These are phyloP conservation scores for Pelvicachromis taeniatus DNA, from an alignment of 2,113 vertebrate species.

Conservation along the genomic window DNA sequence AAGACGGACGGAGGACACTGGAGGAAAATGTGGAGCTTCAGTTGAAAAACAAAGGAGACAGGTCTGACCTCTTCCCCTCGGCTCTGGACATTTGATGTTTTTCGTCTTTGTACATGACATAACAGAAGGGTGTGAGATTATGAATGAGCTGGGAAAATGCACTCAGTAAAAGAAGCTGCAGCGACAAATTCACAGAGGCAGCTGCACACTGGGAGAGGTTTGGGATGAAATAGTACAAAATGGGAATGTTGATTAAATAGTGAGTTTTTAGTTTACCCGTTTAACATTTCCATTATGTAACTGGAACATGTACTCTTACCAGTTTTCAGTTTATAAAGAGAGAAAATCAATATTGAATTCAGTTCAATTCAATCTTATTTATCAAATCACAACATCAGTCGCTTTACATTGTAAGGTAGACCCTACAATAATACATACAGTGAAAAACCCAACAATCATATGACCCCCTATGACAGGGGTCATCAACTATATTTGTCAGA, in stretches of 20 bases:
- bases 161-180: neutral
- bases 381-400: too few species aligned
- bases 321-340: rapidly evolving
- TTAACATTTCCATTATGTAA: neutral
- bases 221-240: neutral
- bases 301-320: neutral
- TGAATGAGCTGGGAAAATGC: neutral
- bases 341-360: neutral
- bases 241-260: neutral
- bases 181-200: neutral
- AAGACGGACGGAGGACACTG: neutral
- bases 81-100: neutral
- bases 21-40: neutral
- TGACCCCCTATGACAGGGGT: too few species aligned
- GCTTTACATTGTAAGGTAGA: too few species aligned
- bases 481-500: too few species aligned
- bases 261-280: neutral
- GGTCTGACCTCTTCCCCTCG: neutral
- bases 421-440: too few species aligned
- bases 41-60: rapidly evolving
- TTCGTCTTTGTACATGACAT: neutral
- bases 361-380: too few species aligned
- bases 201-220: neutral
- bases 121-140: neutral
- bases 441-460: too few species aligned